phyloP scores from a whole-genome alignment of 2,797 vertebrate genomes.

The Rachycentron canadum region DNA sequence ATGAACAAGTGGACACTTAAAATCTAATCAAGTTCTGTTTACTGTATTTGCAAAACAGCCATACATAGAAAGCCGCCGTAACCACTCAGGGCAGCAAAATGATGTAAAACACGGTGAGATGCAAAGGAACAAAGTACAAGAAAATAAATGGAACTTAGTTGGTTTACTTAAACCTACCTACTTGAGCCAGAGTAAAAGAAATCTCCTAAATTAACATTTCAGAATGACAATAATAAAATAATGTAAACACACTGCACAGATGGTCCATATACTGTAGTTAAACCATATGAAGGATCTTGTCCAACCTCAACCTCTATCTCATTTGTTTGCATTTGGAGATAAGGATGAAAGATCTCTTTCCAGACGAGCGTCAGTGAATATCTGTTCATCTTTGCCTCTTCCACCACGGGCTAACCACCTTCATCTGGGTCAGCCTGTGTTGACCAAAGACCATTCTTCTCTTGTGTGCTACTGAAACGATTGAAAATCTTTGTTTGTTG shows the following conservation, averaged over 20 bases:
- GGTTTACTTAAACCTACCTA: background rate
- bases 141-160: background rate
- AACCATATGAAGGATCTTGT: slow-evolving; percentile 53
- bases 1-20: slow-evolving; percentile 35
- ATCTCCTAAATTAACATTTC: background rate
- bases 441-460: slow-evolving; percentile 43
- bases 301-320: slow-evolving; percentile 27
- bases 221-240: background rate
- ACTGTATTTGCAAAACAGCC: slow-evolving; percentile 41
- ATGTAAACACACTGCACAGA: slow-evolving; percentile 21
- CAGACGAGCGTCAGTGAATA: slow-evolving; percentile 59
- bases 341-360: slow-evolving; percentile 74
- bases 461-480: slow-evolving; percentile 33
- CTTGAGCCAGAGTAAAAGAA: background rate
- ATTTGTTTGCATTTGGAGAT: slow-evolving; percentile 72
- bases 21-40: slow-evolving; percentile 45
- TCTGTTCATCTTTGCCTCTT: slow-evolving; percentile 72
- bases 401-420: slow-evolving; percentile 68
- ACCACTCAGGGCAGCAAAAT: background rate
- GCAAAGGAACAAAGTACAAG: background rate
- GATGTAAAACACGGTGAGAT: slow-evolving; percentile 4
- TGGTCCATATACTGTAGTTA: slow-evolving; percentile 22
- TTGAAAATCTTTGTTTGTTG: slow-evolving; percentile 10
- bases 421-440: slow-evolving; percentile 71
- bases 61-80: background rate